Conservation (phyloP, 53 echinoderm and acorn worm genomes). For the Echinarachnius parma region DNA sequence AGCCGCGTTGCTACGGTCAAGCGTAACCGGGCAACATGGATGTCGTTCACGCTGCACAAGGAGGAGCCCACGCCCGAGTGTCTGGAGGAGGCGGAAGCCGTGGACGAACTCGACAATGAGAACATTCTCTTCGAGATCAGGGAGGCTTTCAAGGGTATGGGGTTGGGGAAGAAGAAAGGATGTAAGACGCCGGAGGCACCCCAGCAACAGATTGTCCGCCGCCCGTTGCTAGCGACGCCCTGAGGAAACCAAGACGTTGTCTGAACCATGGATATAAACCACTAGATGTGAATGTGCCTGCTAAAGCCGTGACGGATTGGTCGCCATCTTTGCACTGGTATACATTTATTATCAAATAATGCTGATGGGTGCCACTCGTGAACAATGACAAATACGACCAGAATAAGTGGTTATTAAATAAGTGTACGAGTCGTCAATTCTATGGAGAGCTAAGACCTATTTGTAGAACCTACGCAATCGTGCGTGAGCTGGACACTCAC, state of each 20-base stretch:
- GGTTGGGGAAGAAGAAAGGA: slow-evolving; percentile 13
- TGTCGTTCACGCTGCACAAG: slow-evolving; percentile 56
- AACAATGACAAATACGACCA: too few species aligned
- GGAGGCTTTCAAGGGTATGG: slow-evolving; percentile 35
- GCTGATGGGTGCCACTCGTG: too few species aligned
- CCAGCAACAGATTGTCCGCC: slow-evolving; percentile 2
- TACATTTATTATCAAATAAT: too few species aligned
- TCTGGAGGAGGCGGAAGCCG: slow-evolving; percentile 18
- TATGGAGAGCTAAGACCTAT: too few species aligned
- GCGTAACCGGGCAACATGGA: slow-evolving; percentile 54
- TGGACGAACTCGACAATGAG: slow-evolving; percentile 14
- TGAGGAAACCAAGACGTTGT: background rate
- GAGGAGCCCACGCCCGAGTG: slow-evolving; percentile 36
- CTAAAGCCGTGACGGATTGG: too few species aligned
- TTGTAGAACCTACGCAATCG: too few species aligned
- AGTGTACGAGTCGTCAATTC: too few species aligned
- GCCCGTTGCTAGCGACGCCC: slow-evolving; percentile 32
- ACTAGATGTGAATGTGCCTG: too few species aligned
- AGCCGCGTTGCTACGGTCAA: slow-evolving; percentile 67
- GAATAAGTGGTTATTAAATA: too few species aligned
- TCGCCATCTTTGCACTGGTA: too few species aligned
- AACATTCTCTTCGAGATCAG: slow-evolving; percentile 37
- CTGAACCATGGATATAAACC: too few species aligned
- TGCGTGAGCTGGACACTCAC: too few species aligned
- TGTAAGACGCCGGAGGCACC: slow-evolving; percentile 5